Evolutionary conservation across 1,140 invertebrate genomes (phyloP).

Genomic region (Drosophila lini): DNA sequence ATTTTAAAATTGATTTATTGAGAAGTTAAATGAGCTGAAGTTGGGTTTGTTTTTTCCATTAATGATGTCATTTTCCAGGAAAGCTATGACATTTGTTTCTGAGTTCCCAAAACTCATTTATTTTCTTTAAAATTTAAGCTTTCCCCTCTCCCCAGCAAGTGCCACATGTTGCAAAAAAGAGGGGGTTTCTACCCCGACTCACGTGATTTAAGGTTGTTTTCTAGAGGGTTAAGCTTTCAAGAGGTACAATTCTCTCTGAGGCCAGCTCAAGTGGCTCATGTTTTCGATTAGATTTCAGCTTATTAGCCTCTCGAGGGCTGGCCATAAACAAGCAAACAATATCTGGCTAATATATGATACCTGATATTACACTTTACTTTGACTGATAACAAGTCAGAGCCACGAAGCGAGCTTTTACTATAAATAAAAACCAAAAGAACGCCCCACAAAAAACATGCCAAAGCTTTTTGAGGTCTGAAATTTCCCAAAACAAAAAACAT

Average conservation of each 20-base stretch:
- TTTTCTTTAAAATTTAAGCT: constrained; percentile 39
- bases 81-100: neutral
- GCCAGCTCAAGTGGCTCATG: constrained; percentile 31
- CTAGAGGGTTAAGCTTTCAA: constrained; percentile 28
- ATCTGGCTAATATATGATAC: constrained; percentile 33
- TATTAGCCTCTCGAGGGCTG: constrained; percentile 8
- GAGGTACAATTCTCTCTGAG: constrained; percentile 1
- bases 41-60: neutral
- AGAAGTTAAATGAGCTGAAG: neutral
- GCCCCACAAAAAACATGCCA: constrained; percentile 25
- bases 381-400: constrained; percentile 26
- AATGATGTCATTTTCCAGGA: constrained; percentile 20
- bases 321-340: constrained; percentile 14
- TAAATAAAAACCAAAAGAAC: constrained; percentile 37
- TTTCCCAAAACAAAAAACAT: constrained; percentile 81
- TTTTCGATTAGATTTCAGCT: constrained; percentile 33
- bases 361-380: constrained; percentile 6
- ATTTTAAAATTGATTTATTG: neutral
- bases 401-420: constrained; percentile 34
- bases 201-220: constrained; percentile 36
- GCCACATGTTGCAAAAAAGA: constrained; percentile 70
- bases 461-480: constrained; percentile 36
- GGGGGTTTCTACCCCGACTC: neutral
- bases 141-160: constrained; percentile 17
- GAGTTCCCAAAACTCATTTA: neutral